A percentile compares a stretch with the other conserved stretches of the same genome.
Evolutionary conservation across 1,140 invertebrate species (phyloP).

Genomic region (Drosophila pandora): DNA sequence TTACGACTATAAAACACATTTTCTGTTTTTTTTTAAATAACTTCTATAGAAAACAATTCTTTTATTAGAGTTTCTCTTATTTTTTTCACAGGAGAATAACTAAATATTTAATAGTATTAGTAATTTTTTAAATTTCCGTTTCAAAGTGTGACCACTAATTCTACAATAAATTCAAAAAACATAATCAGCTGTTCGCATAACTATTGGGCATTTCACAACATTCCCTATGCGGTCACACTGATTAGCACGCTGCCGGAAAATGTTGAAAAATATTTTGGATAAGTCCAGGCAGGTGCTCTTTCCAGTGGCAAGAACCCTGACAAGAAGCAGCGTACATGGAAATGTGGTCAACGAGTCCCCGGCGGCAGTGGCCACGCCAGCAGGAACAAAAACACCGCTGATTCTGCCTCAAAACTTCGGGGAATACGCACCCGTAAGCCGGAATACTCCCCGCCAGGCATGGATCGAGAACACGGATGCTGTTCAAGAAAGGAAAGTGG

Average conservation of each 20-base stretch:
- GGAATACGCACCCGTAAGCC: slow-evolving; percentile 54
- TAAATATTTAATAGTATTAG: too few relatives aligned
- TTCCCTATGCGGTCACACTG: slow-evolving; percentile 5
- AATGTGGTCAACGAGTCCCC: slow-evolving; percentile 7
- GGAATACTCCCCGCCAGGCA: slow-evolving; percentile 87
- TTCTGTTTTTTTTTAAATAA: too few relatives aligned
- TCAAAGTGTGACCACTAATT: neutral
- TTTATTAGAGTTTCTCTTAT: too few relatives aligned
- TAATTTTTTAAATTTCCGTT: neutral
- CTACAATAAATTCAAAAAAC: neutral
- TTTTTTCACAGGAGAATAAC: too few relatives aligned
- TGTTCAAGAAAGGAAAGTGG: slow-evolving; percentile 91
- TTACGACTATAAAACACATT: too few relatives aligned
- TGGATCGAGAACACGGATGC: slow-evolving; percentile 97
- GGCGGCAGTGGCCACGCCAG: neutral
- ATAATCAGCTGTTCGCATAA: neutral
- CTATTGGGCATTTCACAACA: neutral
- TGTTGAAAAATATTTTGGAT: slow-evolving; percentile 75
- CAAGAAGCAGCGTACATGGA: slow-evolving; percentile 12
- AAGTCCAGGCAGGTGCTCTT: slow-evolving; percentile 62
- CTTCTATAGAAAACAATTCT: too few relatives aligned
- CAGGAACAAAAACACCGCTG: slow-evolving; percentile 24
- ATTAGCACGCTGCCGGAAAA: slow-evolving; percentile 39
- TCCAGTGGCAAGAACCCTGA: slow-evolving; percentile 55
- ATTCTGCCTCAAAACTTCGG: slow-evolving; percentile 63